These are phyloP conservation scores for Loripinus fragilis DNA, from an alignment of 2,888 invertebrate species.

Conservation along the genomic window DNA sequence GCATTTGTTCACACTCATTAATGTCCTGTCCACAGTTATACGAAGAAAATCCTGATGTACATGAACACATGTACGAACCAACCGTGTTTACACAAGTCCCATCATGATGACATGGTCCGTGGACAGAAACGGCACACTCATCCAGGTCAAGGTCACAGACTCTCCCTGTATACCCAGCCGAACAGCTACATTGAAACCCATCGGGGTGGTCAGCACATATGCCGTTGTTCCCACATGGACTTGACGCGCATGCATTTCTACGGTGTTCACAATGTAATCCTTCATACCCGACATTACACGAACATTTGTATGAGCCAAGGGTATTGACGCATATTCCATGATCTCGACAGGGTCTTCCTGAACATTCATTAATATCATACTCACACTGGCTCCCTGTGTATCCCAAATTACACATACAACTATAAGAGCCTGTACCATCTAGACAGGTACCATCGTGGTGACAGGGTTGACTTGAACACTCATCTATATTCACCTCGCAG, in stretches of 20 bases:
- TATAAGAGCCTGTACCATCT: not conserved
- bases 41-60: not conserved
- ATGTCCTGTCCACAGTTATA: not conserved
- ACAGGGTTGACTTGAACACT: not conserved
- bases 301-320: not conserved
- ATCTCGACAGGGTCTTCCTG: not conserved
- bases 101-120: not conserved
- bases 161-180: not conserved
- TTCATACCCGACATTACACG: not conserved
- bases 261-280: not conserved
- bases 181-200: not conserved
- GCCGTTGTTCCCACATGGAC: not conserved
- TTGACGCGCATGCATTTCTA: not conserved
- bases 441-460: not conserved
- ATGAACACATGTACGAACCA: not conserved
- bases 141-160: not conserved
- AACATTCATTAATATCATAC: not conserved
- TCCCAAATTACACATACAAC: not conserved
- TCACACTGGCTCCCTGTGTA: not conserved
- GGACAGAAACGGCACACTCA: not conserved
- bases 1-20: not conserved
- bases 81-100: not conserved
- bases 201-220: not conserved
- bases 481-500: slow-evolving; percentile 23
- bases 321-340: not conserved